phyloP scores from a whole-genome alignment of 2,113 vertebrate genomes.

The Ceyx melanurus region DNA sequence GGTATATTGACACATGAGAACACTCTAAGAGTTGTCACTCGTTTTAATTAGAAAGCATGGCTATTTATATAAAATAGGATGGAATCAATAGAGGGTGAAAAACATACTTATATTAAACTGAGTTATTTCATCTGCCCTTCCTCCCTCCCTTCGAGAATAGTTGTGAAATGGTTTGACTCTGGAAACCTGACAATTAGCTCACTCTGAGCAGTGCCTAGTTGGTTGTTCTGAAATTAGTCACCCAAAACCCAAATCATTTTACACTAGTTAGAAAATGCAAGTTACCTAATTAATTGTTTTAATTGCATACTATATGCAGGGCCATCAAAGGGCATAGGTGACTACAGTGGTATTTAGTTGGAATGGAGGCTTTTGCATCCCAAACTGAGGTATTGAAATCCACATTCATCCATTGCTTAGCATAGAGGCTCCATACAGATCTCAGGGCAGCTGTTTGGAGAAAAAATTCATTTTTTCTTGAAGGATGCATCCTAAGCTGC shows the following conservation, averaged over 20 bases:
- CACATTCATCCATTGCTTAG: neutral
- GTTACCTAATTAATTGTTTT: neutral
- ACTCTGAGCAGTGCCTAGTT: neutral
- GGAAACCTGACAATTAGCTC: neutral
- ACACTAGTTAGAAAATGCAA: neutral
- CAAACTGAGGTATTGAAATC: neutral
- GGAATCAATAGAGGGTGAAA: neutral
- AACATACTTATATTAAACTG: neutral
- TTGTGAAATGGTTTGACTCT: neutral
- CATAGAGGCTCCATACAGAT: neutral
- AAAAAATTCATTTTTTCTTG: neutral
- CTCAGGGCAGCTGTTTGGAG: neutral
- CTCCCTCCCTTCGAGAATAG: neutral
- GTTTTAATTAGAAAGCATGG: constrained; percentile 1
- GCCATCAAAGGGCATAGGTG: neutral
- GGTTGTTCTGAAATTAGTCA: neutral
- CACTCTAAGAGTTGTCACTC: neutral
- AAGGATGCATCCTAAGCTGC: neutral
- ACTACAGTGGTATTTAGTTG: neutral
- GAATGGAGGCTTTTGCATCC: neutral
- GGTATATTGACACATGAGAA: neutral
- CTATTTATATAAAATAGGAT: neutral
- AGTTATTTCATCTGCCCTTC: neutral
- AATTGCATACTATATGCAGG: neutral
- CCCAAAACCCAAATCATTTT: neutral